Percentiles rank a stretch among this genome's conserved stretches.
These are phyloP conservation scores for Istiophorus platypterus DNA, from an alignment of 2,113 vertebrate species.

Conservation along the genomic window DNA sequence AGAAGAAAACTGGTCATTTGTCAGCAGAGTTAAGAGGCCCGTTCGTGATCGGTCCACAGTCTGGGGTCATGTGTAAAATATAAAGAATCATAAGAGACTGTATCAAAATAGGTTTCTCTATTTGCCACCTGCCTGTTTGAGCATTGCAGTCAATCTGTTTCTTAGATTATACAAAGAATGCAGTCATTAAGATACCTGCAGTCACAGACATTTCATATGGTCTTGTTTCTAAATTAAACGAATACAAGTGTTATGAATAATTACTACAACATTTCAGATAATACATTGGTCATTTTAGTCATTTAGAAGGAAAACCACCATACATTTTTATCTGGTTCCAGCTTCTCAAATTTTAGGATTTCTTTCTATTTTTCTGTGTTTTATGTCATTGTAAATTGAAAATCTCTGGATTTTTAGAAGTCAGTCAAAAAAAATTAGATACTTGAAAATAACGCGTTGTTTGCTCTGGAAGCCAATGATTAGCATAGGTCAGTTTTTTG, in stretches of 20 bases:
- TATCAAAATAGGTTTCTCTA: background rate
- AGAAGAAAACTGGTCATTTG: conserved; percentile 6
- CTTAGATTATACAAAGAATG: no score
- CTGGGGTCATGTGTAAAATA: background rate
- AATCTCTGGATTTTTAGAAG: background rate
- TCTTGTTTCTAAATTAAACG: no score
- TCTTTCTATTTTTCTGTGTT: background rate
- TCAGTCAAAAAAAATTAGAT: background rate
- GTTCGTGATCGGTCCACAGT: background rate
- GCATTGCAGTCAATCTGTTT: no score
- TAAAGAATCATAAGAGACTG: background rate
- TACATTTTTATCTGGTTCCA: background rate
- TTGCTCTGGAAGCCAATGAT: background rate
- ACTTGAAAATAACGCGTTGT: no score
- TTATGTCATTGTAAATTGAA: background rate
- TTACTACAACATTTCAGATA: background rate
- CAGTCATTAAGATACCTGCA: no score
- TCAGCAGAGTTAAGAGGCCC: conserved; percentile 12
- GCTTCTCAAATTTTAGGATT: background rate
- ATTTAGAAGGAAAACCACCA: background rate
- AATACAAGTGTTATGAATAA: no score
- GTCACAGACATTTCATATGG: no score
- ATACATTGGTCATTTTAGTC: background rate
- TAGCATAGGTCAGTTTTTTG: background rate
- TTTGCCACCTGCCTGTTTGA: no score